Conservation (phyloP, 2,797 vertebrate species). For the Coregonus ussuriensis region DNA sequence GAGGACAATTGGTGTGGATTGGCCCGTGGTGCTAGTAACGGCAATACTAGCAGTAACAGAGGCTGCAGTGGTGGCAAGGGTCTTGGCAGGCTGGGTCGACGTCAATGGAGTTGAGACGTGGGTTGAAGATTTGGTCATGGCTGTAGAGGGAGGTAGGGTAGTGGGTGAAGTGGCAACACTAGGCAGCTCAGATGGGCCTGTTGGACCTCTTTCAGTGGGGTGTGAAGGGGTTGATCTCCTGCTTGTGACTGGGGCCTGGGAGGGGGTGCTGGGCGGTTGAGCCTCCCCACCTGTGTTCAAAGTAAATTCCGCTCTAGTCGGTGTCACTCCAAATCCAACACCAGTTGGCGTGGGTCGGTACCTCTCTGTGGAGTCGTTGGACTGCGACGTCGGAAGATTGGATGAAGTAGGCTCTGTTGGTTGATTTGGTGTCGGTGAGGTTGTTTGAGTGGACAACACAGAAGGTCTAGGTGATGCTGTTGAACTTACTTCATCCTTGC, state of each 20-base stretch:
- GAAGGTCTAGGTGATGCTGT: background rate
- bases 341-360: background rate
- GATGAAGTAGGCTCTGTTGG: background rate
- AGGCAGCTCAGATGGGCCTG: background rate
- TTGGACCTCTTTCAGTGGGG: background rate
- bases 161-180: background rate
- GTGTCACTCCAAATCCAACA: background rate
- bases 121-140: background rate
- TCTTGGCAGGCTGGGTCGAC: background rate
- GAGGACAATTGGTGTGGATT: background rate
- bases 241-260: slow-evolving; percentile 14
- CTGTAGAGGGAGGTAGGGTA: background rate
- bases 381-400: background rate
- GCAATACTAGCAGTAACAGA: background rate
- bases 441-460: background rate
- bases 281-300: background rate
- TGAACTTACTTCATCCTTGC: too few relatives aligned
- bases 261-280: background rate
- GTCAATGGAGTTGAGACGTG: background rate
- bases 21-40: background rate
- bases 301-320: slow-evolving; percentile 3
- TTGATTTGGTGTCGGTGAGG: background rate
- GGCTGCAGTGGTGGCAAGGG: slow-evolving; percentile 9
- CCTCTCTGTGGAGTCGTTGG: background rate
- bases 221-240: background rate